Evolutionary conservation across 2,888 invertebrate species (phyloP), one percentile per base, ranked within the genome.

Genomic region (Pandemis heparana): DNA sequence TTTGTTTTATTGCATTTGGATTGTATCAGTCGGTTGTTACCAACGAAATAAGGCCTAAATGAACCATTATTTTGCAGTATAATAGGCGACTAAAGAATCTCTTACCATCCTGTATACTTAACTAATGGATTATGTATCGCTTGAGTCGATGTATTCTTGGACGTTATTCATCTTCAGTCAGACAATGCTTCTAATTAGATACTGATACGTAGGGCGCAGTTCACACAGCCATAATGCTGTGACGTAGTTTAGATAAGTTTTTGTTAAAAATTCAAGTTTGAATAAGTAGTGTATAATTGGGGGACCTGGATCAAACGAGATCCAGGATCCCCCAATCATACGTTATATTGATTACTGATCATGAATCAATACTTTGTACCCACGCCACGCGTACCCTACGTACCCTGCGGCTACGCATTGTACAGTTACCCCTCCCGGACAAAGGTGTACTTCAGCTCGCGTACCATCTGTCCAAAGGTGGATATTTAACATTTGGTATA

Each of bases 101-200:
- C n/a, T n/a, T n/a, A n/a, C n/a, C n/a, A n/a, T n/a, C n/a, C n/a
- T n/a, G n/a, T n/a, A n/a, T n/a, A 16, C n/a, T 51, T 5, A 14
- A 56, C 16, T 23, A 53, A 41, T 66, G 56, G 53, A 10, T 9
- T n/a, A 48, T 43, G 46, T 38, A 63, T 32, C 46, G 7, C 59
- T 46, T 53, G 16, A 32, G 10, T 39, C 16, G 48, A 60, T 59
- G 60, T 48, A 61, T 66, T 32, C 51, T 48, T 12, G 56, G 56
- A 59, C 51, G 63, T 69, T 61, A 69, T 32, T 74, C 74, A 69
- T 60, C 63, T 62, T 43, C 56, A 38, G 41, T 23, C 43, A 70
- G 69, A 70, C 74, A 74, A 74, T 69, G 60, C 38, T 65, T 74
- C 69, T 74, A 74, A 74, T 65, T 65, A 64, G 23, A 43, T 59